Percentiles rank a stretch among this genome's conserved stretches.
These are phyloP conservation scores for Xiphorhynchus erythropygius DNA, from an alignment of 2,797 vertebrate species.

Conservation along the genomic window DNA sequence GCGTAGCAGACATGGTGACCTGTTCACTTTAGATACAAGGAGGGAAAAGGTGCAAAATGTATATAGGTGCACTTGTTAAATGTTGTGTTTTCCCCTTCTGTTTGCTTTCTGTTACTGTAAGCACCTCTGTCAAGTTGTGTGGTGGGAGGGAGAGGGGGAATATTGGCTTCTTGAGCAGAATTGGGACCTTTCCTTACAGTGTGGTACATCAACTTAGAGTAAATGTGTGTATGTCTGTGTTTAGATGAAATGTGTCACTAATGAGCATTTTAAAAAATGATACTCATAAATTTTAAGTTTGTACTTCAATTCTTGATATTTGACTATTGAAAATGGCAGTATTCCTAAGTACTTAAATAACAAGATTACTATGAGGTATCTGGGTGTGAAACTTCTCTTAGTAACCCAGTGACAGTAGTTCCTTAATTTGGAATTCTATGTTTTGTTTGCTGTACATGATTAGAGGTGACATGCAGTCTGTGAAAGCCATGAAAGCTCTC, in stretches of 20 bases:
- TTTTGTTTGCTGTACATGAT: neutral
- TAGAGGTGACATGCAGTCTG: neutral
- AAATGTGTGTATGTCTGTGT: slow-evolving; percentile 25
- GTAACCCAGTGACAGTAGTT: neutral
- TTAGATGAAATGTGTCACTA: slow-evolving; percentile 54
- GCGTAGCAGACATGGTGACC: neutral
- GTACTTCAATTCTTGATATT: slow-evolving; percentile 18
- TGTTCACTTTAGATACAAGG: slow-evolving; percentile 19
- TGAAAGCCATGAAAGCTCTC: neutral
- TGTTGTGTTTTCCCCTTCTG: slow-evolving; percentile 53
- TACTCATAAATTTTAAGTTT: slow-evolving; percentile 12
- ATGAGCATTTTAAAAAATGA: neutral
- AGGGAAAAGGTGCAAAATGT: slow-evolving; percentile 55
- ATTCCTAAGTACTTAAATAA: slow-evolving; percentile 8
- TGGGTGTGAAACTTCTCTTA: neutral
- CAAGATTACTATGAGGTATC: slow-evolving; percentile 1
- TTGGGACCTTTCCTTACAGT: slow-evolving; percentile 25
- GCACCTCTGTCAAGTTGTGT: slow-evolving; percentile 37
- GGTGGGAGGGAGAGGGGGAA: neutral
- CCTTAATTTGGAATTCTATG: slow-evolving; percentile 5
- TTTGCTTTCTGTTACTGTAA: slow-evolving; percentile 55
- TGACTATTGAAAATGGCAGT: neutral
- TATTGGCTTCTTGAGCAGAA: slow-evolving; percentile 15
- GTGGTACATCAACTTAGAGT: slow-evolving; percentile 35
- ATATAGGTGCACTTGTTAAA: slow-evolving; percentile 59